Conservation (phyloP, 1,140 invertebrate species). For the Sminthurides bifidus region DNA sequence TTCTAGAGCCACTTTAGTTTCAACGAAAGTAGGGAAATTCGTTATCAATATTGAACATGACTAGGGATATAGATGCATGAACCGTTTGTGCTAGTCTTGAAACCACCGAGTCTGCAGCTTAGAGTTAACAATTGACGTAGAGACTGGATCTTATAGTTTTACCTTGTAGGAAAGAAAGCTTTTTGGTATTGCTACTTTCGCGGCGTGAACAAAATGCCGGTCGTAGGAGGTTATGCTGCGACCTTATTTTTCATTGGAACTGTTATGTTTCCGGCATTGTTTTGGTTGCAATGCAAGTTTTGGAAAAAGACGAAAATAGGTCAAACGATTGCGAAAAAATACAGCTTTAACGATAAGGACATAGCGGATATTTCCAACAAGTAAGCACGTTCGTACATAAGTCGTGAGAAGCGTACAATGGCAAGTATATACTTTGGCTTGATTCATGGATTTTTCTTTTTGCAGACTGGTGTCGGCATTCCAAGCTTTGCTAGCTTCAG, state of each 20-base stretch:
- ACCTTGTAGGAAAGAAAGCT: no score
- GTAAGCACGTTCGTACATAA: constrained; percentile 39
- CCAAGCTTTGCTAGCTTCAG: constrained; percentile 50
- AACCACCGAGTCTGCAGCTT: no score
- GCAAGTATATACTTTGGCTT: background rate
- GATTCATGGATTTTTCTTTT: constrained; percentile 23
- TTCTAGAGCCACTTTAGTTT: no score
- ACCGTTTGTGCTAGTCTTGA: no score
- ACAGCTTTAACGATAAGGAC: constrained; percentile 47
- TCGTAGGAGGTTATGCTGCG: background rate
- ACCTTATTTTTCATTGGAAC: constrained; percentile 16
- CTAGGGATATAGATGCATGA: no score
- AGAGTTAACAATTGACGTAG: no score
- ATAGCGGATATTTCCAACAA: constrained; percentile 57
- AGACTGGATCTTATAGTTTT: no score
- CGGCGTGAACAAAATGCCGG: background rate
- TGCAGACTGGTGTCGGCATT: constrained; percentile 52
- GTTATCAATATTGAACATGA: no score
- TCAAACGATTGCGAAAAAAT: constrained; percentile 44
- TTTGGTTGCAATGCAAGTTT: constrained; percentile 13
- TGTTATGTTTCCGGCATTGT: constrained; percentile 17
- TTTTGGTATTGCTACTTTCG: background rate
- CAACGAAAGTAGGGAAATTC: no score
- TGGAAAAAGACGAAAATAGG: constrained; percentile 42
- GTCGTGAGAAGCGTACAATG: background rate